Conservation (phyloP, 2,113 vertebrate species). For the Cavia porcellus region DNA sequence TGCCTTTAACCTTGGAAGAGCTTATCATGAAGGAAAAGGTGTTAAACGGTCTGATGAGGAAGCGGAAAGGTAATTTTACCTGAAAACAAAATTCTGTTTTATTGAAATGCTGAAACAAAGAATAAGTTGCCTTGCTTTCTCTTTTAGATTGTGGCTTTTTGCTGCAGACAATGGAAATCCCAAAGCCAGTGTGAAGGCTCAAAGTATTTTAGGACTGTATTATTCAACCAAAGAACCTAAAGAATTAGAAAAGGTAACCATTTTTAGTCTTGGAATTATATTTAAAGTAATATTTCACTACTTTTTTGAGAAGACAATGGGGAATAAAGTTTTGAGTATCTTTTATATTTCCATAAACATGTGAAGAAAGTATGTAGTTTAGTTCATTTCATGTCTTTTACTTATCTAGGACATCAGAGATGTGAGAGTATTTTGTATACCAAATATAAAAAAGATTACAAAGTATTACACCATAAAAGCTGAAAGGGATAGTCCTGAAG, state of each 20-base stretch:
- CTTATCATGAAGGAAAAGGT: slow-evolving; percentile 90
- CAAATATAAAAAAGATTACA: background rate
- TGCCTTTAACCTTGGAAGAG: slow-evolving; percentile 91
- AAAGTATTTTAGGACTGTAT: slow-evolving; percentile 89
- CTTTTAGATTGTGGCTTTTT: slow-evolving; percentile 88
- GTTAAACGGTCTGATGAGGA: slow-evolving; percentile 85
- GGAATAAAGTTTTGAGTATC: background rate
- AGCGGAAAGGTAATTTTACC: slow-evolving; percentile 89
- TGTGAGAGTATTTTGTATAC: background rate
- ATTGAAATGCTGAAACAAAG: background rate
- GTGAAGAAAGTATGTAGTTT: background rate
- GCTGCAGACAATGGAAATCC: slow-evolving; percentile 91
- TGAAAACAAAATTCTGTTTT: background rate
- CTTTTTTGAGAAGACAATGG: background rate
- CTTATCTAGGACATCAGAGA: background rate
- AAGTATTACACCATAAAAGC: background rate
- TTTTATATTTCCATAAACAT: slow-evolving; percentile 31
- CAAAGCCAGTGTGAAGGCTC: slow-evolving; percentile 90
- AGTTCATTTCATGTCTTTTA: background rate
- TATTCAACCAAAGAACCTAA: slow-evolving; percentile 87
- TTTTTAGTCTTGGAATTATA: background rate
- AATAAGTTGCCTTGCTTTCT: slow-evolving; percentile 2
- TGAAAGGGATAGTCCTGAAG: background rate
- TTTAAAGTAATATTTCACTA: background rate
- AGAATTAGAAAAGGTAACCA: slow-evolving; percentile 89